Evolutionary conservation across 2,113 vertebrate genomes (phyloP).

Genomic region (Romanogobio albipinnatus): DNA sequence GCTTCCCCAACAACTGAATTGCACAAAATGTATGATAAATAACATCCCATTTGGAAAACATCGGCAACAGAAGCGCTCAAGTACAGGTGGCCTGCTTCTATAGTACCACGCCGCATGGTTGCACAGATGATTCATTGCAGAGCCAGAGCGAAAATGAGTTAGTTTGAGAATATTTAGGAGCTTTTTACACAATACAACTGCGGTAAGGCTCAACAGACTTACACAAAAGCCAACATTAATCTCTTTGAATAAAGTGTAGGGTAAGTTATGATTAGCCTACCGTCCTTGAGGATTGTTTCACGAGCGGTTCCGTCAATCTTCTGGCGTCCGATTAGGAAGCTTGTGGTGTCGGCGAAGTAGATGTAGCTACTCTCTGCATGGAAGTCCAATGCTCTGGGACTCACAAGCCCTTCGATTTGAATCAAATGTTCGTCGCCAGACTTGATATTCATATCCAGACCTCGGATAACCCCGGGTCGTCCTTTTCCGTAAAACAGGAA

Average conservation of each 20-base stretch:
- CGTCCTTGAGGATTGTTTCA: slow-evolving; percentile 88
- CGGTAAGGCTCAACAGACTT: background rate
- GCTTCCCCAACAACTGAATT: slow-evolving; percentile 31
- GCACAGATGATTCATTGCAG: slow-evolving; percentile 30
- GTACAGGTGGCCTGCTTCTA: slow-evolving; percentile 34
- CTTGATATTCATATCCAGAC: slow-evolving; percentile 84
- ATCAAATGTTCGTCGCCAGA: slow-evolving; percentile 85
- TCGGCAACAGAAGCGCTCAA: background rate
- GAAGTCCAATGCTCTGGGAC: slow-evolving; percentile 85
- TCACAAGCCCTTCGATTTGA: slow-evolving; percentile 85
- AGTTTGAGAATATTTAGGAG: background rate
- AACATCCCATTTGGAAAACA: slow-evolving; percentile 42
- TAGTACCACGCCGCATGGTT: background rate
- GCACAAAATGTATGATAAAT: slow-evolving; percentile 36
- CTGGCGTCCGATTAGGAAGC: slow-evolving; percentile 87
- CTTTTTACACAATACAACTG: background rate
- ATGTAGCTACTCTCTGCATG: slow-evolving; percentile 83
- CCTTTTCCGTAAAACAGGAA: slow-evolving; percentile 92
- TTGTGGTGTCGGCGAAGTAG: slow-evolving; percentile 88
- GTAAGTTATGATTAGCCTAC: slow-evolving; percentile 66
- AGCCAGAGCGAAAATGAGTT: background rate
- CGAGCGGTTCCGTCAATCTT: slow-evolving; percentile 85
- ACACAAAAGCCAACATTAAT: slow-evolving; percentile 1
- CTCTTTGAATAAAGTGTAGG: background rate
- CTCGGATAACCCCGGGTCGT: slow-evolving; percentile 85